Conservation (phyloP, 2,797 vertebrate genomes). For the Coendou prehensilis region DNA sequence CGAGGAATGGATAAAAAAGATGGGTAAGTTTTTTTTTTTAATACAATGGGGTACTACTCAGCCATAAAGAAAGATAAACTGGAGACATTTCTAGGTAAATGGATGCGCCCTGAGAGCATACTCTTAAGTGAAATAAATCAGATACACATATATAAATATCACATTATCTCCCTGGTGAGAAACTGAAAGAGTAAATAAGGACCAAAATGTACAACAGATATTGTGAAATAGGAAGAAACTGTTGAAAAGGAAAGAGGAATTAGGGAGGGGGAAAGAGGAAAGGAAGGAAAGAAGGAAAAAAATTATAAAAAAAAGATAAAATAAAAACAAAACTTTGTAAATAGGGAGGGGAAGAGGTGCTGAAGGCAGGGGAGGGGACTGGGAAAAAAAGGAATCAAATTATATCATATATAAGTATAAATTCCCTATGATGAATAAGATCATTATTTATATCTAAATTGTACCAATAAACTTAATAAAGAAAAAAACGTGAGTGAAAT, state of each 20-base stretch:
- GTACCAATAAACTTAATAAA: neutral
- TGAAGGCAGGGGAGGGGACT: neutral
- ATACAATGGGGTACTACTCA: neutral
- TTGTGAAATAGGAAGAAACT: neutral
- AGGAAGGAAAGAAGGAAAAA: neutral
- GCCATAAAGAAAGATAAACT: neutral
- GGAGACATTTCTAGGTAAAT: neutral
- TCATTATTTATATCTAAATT: neutral
- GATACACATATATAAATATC: neutral
- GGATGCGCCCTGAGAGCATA: neutral
- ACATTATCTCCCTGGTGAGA: neutral
- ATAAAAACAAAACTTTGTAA: neutral
- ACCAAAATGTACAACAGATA: neutral
- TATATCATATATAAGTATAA: neutral
- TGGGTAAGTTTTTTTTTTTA: neutral
- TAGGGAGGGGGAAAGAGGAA: neutral
- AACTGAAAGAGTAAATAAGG: neutral
- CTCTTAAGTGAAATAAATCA: neutral
- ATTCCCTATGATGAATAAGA: neutral
- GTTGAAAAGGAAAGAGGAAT: neutral
- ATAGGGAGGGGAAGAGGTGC: neutral
- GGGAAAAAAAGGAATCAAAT: neutral
- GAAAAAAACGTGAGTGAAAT: neutral
- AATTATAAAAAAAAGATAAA: neutral
- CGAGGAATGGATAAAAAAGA: neutral